Evolutionary conservation across 2,888 invertebrate genomes (phyloP).

Genomic region (Eledona agricola): DNA sequence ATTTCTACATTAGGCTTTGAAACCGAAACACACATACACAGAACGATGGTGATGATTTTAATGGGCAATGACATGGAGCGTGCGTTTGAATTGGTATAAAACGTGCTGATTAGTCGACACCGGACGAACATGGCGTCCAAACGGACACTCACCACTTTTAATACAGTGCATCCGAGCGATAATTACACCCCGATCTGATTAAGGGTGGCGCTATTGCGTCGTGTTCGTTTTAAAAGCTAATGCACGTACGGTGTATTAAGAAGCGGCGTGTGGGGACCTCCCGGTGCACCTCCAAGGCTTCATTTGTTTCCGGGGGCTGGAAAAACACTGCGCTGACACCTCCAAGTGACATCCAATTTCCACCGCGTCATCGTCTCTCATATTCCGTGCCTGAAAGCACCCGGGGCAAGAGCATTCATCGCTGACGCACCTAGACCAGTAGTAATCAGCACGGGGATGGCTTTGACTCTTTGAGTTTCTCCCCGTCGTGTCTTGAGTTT

Average conservation of each 20-base stretch:
- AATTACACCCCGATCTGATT: not conserved
- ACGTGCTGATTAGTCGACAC: slow-evolving; percentile 61
- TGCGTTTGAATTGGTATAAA: slow-evolving; percentile 58
- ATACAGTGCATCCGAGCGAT: slow-evolving; percentile 46
- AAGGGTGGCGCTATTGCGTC: slow-evolving; percentile 7
- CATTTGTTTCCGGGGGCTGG: slow-evolving; percentile 60
- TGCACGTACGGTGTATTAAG: slow-evolving; percentile 35
- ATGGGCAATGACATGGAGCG: slow-evolving; percentile 61
- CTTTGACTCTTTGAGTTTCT: too few relatives aligned
- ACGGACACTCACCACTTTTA: slow-evolving; percentile 49
- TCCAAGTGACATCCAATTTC: slow-evolving; percentile 65
- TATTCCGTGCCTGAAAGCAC: slow-evolving; percentile 40
- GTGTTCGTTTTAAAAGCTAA: slow-evolving; percentile 34
- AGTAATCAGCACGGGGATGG: not conserved
- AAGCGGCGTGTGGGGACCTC: slow-evolving; percentile 31
- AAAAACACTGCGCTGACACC: slow-evolving; percentile 64
- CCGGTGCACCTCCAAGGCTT: too few relatives aligned
- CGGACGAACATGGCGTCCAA: slow-evolving; percentile 54
- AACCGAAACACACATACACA: too few relatives aligned
- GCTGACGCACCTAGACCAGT: slow-evolving; percentile 20
- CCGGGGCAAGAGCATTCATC: slow-evolving; percentile 50
- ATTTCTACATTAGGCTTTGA: slow-evolving; percentile 57
- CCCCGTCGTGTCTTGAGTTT: too few relatives aligned
- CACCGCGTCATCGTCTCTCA: slow-evolving; percentile 61
- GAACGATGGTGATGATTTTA: slow-evolving; percentile 58